Percentiles rank a stretch among this genome's conserved stretches.
Conservation (phyloP, 2,888 invertebrate species). For the Athalia rosae region DNA sequence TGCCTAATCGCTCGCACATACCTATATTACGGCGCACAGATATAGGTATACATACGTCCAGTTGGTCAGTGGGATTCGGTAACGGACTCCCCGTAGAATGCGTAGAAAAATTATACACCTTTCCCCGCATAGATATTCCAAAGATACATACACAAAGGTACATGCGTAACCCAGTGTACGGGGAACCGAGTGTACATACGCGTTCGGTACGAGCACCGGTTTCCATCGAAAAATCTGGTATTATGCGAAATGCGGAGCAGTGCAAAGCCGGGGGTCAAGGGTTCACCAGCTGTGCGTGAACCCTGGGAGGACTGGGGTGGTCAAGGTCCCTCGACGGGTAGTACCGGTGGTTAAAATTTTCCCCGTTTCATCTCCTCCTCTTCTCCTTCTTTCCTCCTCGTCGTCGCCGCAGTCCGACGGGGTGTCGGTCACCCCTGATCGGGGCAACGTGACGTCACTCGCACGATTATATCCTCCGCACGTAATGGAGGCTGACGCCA, state of each 20-base stretch:
- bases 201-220: neutral
- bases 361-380: neutral
- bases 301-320: conserved; percentile 33
- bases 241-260: conserved; percentile 53
- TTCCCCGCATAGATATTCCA: neutral
- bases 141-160: neutral
- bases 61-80: conserved; percentile 5
- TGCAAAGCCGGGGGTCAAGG: conserved; percentile 61
- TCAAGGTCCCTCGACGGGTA: conserved; percentile 29
- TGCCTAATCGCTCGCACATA: conserved; percentile 34
- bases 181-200: too few species aligned
- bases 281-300: conserved; percentile 64
- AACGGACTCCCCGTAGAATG: conserved; percentile 18
- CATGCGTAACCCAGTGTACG: too few species aligned
- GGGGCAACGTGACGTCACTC: conserved; percentile 37
- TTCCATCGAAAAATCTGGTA: conserved; percentile 33
- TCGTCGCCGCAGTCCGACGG: neutral
- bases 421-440: conserved; percentile 25
- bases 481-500: conserved; percentile 60
- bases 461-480: conserved; percentile 31
- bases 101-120: conserved; percentile 21
- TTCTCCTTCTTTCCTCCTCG: conserved; percentile 13
- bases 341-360: conserved; percentile 1
- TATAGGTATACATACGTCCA: too few species aligned
- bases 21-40: neutral